phyloP scores from a whole-genome alignment of 2,888 invertebrate genomes.

The Dicyrtoma fusca region DNA sequence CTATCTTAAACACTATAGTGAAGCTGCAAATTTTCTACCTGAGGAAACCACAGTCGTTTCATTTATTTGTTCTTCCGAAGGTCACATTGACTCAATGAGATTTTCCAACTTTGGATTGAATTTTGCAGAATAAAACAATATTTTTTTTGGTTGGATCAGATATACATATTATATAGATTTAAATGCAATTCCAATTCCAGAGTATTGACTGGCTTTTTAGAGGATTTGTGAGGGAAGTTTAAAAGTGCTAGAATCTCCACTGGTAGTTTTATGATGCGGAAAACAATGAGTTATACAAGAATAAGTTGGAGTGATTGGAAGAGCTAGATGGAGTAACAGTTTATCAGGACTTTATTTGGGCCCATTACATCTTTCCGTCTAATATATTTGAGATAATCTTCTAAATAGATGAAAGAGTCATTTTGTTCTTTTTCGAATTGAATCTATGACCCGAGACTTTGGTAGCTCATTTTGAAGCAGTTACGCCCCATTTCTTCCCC shows the following conservation, averaged over 20 bases:
- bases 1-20: too few relatives aligned
- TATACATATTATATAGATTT: not conserved
- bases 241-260: not conserved
- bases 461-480: slow-evolving; percentile 39
- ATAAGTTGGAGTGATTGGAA: slow-evolving; percentile 33
- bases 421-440: slow-evolving; percentile 43
- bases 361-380: slow-evolving; percentile 30
- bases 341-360: slow-evolving; percentile 39
- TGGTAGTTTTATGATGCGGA: slow-evolving; percentile 30
- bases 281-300: slow-evolving; percentile 17
- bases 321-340: slow-evolving; percentile 18
- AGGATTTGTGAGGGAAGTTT: not conserved
- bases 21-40: too few relatives aligned
- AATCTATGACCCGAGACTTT: slow-evolving; percentile 44
- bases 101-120: too few relatives aligned
- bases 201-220: not conserved
- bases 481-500: slow-evolving; percentile 47
- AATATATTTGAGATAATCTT: slow-evolving; percentile 47
- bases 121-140: too few relatives aligned
- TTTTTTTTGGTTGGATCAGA: not conserved
- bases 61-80: too few relatives aligned
- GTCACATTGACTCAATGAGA: too few relatives aligned
- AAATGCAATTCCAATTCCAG: not conserved
- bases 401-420: slow-evolving; percentile 44
- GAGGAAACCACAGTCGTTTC: too few relatives aligned